phyloP scores from a whole-genome alignment of 2,888 invertebrate genomes.

The Latheticus oryzae region DNA sequence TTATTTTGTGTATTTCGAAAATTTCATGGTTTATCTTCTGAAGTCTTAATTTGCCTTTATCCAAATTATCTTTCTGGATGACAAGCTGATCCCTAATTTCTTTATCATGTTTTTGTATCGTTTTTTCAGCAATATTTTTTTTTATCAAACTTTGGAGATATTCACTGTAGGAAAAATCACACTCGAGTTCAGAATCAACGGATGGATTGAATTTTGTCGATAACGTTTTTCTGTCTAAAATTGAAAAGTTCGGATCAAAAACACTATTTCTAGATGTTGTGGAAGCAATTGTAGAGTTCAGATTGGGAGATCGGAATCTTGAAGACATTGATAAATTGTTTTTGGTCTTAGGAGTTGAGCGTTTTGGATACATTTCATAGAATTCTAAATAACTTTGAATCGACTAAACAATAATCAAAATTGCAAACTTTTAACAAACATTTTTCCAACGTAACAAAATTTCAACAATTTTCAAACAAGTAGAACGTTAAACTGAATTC shows the following conservation, averaged over 20 bases:
- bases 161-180: slow-evolving; percentile 44
- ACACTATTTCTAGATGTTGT: too few species aligned
- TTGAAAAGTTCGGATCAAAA: too few species aligned
- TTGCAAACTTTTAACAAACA: too few species aligned
- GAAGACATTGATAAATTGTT: not conserved
- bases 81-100: slow-evolving; percentile 41
- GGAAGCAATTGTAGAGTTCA: too few species aligned
- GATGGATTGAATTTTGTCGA: not conserved
- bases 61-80: slow-evolving; percentile 37
- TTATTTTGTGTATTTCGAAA: slow-evolving; percentile 22
- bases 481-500: too few species aligned
- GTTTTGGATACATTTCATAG: not conserved
- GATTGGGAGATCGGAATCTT: not conserved
- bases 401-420: too few species aligned
- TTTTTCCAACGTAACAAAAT: too few species aligned
- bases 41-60: slow-evolving; percentile 20
- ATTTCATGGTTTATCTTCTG: slow-evolving; percentile 26
- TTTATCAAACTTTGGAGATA: slow-evolving; percentile 45
- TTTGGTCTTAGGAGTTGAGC: not conserved
- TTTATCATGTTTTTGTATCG: slow-evolving; percentile 29
- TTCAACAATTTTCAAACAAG: too few species aligned
- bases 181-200: slow-evolving; percentile 30
- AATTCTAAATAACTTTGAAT: not conserved
- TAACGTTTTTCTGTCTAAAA: too few species aligned
- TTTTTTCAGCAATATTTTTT: slow-evolving; percentile 32